Evolutionary conservation across 2,113 vertebrate species (phyloP).

Genomic region (Physeter macrocephalus): DNA sequence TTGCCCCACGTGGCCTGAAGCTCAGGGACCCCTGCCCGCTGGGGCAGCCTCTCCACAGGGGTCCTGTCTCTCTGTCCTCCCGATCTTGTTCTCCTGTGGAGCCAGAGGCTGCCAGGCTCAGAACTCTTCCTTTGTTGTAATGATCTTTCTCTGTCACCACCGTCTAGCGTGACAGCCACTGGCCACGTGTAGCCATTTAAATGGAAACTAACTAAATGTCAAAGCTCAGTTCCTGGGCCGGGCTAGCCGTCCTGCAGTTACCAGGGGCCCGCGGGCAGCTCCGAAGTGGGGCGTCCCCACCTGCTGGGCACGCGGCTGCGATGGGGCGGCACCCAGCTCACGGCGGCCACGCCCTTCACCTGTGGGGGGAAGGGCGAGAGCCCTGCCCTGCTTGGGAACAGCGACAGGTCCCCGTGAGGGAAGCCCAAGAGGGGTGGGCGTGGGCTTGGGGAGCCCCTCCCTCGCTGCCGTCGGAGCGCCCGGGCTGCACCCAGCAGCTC

Average conservation of each 20-base stretch:
- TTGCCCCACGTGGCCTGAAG: not conserved
- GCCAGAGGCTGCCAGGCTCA: not conserved
- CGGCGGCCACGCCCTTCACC: accelerated
- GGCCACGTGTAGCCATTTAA: not conserved
- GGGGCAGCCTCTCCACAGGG: accelerated
- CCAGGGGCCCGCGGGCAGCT: not conserved
- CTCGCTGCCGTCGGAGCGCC: not conserved
- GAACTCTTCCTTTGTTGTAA: accelerated
- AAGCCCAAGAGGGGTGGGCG: too few relatives aligned
- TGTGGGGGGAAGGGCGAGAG: not conserved
- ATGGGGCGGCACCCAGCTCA: not conserved
- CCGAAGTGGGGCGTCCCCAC: accelerated
- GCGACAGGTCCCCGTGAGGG: not conserved
- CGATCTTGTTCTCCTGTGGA: accelerated
- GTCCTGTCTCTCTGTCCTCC: accelerated
- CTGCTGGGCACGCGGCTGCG: not conserved
- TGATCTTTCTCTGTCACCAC: not conserved
- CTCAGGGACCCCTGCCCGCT: not conserved
- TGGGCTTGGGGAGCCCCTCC: too few relatives aligned
- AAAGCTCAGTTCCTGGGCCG: accelerated
- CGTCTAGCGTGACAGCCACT: accelerated
- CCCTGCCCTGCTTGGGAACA: not conserved
- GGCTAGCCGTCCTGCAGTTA: not conserved
- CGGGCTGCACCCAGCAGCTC: not conserved
- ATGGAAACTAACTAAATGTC: too few relatives aligned